Evolutionary conservation across 2,888 invertebrate genomes (phyloP), one percentile per base, ranked within the genome.

Genomic region (Coleophora deauratella): DNA sequence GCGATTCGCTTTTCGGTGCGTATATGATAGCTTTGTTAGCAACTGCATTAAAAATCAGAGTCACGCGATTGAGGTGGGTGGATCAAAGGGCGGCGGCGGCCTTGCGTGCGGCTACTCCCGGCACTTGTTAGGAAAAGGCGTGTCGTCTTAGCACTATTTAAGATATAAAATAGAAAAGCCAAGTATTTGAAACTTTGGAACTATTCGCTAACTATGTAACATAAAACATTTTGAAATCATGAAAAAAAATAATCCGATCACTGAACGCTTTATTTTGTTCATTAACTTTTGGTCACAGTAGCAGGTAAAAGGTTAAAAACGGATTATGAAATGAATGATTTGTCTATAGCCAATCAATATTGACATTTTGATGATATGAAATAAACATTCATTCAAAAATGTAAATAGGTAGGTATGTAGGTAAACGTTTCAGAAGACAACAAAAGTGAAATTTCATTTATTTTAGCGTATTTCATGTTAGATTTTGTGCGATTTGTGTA

Each of bases 91-190:
- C 84, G 82, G 82, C 82, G 59, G 81, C 75, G 78, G 66, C 80
- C 80, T 82, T 81, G 84, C 70, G 76, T 75, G 72, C 69, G 76
- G 79, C 84, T 76, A 84, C 80, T 82, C 82, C 78, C 79, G 84
- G 73, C 79, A 80, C 78, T 84, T 82, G 80, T 84, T 82, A 85
- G 79, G 79, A 79, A 85, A 84, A 86, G 85, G 86, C 86, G 85
- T 82, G 86, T 82, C 85, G 70, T 73, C 71, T 72, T 65, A 66
- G 64, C 72, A 79, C 75, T 75, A 76, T 65, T 21, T 66, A 66
- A 57, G 58, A 64, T 59, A 44, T 66, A 64, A 42, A 54, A 55
- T 42, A 47, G 53, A 66, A 54, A 59, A 52, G 61, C 52, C 52
- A 51, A 67, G 61, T 60, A 52, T n/a, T n/a, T n/a, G n/a, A n/a